Base-by-base conservation (phyloP, 2,113 vertebrate species). In the Diglossa brunneiventris region DNA sequence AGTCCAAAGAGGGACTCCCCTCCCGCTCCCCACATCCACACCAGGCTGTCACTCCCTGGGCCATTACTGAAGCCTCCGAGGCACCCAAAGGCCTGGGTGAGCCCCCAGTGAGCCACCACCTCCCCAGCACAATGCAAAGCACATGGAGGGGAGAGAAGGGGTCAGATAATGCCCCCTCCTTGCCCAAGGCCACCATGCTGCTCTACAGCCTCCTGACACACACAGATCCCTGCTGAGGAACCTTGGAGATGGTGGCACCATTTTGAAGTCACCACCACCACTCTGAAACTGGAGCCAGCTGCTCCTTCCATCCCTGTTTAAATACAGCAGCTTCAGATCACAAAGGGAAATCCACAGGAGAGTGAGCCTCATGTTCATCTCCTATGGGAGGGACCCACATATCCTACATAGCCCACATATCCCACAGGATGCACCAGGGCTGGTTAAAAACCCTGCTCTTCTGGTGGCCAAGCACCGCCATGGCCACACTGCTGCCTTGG, bases 301-400 rank as follows among this genome's bases (percentile, higher is more conserved):
- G 24, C 42, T 47, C 9, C n/a, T 56, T 47, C 69, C 22, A 6
- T 7, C 8, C 15, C 27, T 7, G 4, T 15, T 52, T 13, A 42
- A 69, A 62, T 8, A 23, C 13, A 39, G 35, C 49, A 56, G 46
- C 56, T 68, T 56, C 47, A 19, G 46, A 70, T 15, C 50, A 33
- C 64, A 49, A 44, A 67, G 39, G 20, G 41, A n/a, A 61, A 76
- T 15, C 10, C 9, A 26, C 27, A 73, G 67, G 26, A 73, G 62
- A 73, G 37, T 0, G 0, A 80, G 76, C 26, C 18, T 35, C 11
- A 6, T 0, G 3, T 21, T 47, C 39, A n/a, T 11, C 24, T 72
- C 62, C 7, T 3, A 0, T 2, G 20, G 62, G n/a, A 84, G 18
- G 28, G 50, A 76, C 37, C 8, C 63, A 15, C 2, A 1, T 1